These are phyloP conservation scores for Allobates femoralis DNA, from an alignment of 2,797 vertebrate species.

Conservation along the genomic window DNA sequence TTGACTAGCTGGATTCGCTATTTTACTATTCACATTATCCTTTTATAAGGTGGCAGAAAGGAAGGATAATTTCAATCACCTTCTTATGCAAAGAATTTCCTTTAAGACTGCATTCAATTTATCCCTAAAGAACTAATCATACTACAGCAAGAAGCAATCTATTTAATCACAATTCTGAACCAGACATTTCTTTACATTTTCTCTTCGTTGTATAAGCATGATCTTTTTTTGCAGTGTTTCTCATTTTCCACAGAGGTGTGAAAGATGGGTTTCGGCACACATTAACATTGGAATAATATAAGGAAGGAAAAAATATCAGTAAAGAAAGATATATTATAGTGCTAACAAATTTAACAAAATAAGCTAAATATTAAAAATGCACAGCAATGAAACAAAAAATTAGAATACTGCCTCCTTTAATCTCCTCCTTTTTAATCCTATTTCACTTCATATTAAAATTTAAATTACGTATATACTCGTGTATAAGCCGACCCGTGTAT, in stretches of 20 bases:
- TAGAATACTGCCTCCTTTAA: no score
- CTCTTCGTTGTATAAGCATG: background rate
- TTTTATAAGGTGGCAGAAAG: slow-evolving; percentile 23
- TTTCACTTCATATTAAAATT: no score
- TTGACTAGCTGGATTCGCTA: slow-evolving; percentile 30
- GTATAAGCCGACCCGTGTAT: no score
- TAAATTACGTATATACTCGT: no score
- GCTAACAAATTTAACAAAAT: background rate
- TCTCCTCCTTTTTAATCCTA: no score
- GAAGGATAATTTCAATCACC: slow-evolving; percentile 46
- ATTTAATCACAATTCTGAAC: slow-evolving; percentile 41
- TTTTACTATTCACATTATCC: slow-evolving; percentile 31
- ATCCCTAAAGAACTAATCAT: slow-evolving; percentile 55
- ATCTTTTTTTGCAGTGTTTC: slow-evolving; percentile 26
- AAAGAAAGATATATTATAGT: background rate
- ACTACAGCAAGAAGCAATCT: slow-evolving; percentile 46
- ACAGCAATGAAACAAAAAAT: no score
- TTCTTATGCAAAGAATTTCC: slow-evolving; percentile 49
- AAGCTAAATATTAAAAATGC: no score
- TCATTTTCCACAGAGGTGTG: background rate
- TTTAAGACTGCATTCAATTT: slow-evolving; percentile 44
- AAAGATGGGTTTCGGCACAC: slow-evolving; percentile 25
- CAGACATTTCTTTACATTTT: slow-evolving; percentile 16
- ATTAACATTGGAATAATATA: slow-evolving; percentile 1
- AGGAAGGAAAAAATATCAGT: background rate